Base-by-base conservation (phyloP, 2,797 vertebrate species). In the Tarsius wallacei region DNA sequence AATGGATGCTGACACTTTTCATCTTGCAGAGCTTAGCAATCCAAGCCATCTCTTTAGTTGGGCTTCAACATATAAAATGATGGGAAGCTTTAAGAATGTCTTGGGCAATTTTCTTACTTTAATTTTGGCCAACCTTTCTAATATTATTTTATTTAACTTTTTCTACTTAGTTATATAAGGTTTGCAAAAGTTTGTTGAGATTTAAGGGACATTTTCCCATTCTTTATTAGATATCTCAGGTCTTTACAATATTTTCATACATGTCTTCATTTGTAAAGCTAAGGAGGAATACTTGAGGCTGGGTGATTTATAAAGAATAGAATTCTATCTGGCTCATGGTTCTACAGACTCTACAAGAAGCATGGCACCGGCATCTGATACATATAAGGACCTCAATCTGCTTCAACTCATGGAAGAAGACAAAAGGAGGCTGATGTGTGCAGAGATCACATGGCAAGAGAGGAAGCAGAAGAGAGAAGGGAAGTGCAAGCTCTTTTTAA, bases 1-100 rank as follows among this genome's bases (percentile, higher is more conserved):
- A 94, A 86, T 36, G 42, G 53, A 63, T 82, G 71, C 90, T 81
- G 87, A 87, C 84, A 91, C 42, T 96, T 94, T 87, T 94, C 61
- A 84, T 80, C 63, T 61, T 66, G 57, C 36, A 68, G 89, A 95
- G 24, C 47, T 73, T 93, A 93, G 87, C 59, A 76, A 96, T n/a
- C 26, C 59, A 92, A 74, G 55, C 95, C 15, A 87, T 91, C 94
- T 96, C 59, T 86, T 74, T 81, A 28, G 61, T 93, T 55, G 64
- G 53, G 47, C 73, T 86, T 92, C 85, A 96, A 84, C 33, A 84
- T 36, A 33, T 55, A 86, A 76, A 80, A 53, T 71, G 57, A 82
- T 86, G 63, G 14, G 47, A 2, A 47, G 9, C 12, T 87, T 87
- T 68, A 33, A 80, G 49, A 86, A 81, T 77, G 31, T 33, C 49